Evolutionary conservation across 2,113 vertebrate genomes (phyloP).

Genomic region (Campylomormyrus tamandua): DNA sequence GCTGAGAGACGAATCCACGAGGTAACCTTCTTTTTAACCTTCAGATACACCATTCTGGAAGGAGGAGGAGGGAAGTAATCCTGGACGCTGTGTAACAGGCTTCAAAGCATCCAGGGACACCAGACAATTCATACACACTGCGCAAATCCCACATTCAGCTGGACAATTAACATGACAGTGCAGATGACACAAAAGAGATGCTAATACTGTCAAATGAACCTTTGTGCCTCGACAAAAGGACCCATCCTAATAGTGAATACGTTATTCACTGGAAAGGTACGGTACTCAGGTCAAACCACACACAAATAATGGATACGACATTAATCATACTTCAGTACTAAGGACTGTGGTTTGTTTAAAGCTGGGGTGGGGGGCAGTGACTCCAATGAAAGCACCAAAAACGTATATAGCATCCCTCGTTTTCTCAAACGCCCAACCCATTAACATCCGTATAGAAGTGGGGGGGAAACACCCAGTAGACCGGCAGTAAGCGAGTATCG

Average conservation of each 20-base stretch:
- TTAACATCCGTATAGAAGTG: neutral
- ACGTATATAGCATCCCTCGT: neutral
- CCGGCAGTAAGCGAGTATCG: neutral
- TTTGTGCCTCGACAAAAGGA: neutral
- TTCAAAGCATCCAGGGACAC: neutral
- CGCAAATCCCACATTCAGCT: neutral
- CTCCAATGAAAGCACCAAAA: neutral
- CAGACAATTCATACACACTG: neutral
- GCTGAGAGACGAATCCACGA: neutral
- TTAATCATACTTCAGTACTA: neutral
- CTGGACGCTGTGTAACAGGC: slow-evolving; percentile 1
- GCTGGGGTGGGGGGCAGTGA: neutral
- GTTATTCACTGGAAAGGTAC: neutral
- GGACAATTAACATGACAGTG: slow-evolving; percentile 10
- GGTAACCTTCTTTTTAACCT: slow-evolving; percentile 8
- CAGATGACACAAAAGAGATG: slow-evolving; percentile 11
- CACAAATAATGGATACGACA: neutral
- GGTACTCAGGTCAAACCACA: slow-evolving; percentile 5
- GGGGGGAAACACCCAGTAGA: neutral
- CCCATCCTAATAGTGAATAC: neutral
- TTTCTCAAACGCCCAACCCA: neutral
- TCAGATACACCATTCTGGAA: neutral
- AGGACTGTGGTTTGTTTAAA: neutral
- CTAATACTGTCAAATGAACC: slow-evolving; percentile 6
- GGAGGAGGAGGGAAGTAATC: neutral